A percentile compares a stretch with the other conserved stretches of the same genome.
Conservation (phyloP, 2,888 invertebrate genomes). For the Amiota mariae region DNA sequence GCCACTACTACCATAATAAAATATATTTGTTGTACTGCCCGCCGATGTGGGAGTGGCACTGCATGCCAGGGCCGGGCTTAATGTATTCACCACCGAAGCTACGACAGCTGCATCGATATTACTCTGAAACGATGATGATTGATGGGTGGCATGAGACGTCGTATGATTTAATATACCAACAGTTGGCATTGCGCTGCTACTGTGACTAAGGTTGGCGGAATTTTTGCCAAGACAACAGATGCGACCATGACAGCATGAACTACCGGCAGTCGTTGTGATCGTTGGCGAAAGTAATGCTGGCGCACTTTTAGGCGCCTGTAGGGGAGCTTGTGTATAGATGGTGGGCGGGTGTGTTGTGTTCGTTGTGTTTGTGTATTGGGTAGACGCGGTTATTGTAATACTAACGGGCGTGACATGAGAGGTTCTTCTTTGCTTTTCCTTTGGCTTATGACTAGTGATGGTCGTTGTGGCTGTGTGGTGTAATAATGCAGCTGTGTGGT, state of each 20-base stretch:
- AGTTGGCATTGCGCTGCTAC: slow-evolving; percentile 39
- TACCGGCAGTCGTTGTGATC: slow-evolving; percentile 39
- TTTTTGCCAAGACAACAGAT: slow-evolving; percentile 34
- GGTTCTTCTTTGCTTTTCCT: not conserved
- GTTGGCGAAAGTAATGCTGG: slow-evolving; percentile 50
- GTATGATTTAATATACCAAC: too few relatives aligned
- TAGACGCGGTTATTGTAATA: not conserved
- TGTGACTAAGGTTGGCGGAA: slow-evolving; percentile 30
- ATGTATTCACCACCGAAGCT: slow-evolving; percentile 54
- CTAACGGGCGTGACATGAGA: too few relatives aligned
- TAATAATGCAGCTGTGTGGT: not conserved
- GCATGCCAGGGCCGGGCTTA: slow-evolving; percentile 42
- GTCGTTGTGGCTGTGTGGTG: slow-evolving; percentile 6
- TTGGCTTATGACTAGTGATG: not conserved
- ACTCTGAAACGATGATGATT: slow-evolving; percentile 46
- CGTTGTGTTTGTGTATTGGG: slow-evolving; percentile 22
- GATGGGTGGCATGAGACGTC: slow-evolving; percentile 39
- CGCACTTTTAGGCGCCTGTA: slow-evolving; percentile 40
- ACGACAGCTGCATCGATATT: slow-evolving; percentile 54
- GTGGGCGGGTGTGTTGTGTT: slow-evolving; percentile 47
- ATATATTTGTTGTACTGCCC: slow-evolving; percentile 22
- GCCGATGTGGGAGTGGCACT: slow-evolving; percentile 40
- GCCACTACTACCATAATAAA: slow-evolving; percentile 37
- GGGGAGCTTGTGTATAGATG: slow-evolving; percentile 57
- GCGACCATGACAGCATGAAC: slow-evolving; percentile 45